Conservation (phyloP, 2,113 vertebrate genomes). For the Uria lomvia region DNA sequence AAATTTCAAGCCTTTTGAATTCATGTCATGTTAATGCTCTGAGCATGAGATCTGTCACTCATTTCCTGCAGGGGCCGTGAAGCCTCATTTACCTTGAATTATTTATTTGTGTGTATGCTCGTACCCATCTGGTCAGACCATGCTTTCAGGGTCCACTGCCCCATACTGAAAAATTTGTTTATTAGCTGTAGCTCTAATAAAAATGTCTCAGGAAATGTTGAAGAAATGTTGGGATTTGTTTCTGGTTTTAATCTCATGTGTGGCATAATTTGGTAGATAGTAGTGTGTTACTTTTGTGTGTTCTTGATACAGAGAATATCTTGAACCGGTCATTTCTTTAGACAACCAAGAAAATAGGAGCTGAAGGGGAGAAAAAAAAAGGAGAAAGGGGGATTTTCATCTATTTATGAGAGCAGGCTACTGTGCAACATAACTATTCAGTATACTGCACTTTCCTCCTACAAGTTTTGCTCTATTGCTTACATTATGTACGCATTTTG, state of each 20-base stretch:
- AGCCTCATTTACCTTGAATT: constrained; percentile 61
- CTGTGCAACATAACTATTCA: background rate
- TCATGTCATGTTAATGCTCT: constrained; percentile 53
- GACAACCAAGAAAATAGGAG: background rate
- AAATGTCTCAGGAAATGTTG: constrained; percentile 14
- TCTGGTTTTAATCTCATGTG: background rate
- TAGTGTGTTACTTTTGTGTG: background rate
- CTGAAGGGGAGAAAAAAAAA: background rate
- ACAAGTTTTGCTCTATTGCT: background rate
- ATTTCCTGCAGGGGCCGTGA: constrained; percentile 21
- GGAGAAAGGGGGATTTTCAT: background rate
- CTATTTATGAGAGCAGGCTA: background rate
- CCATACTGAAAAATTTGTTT: constrained; percentile 37
- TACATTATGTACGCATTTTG: background rate
- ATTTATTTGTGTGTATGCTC: constrained; percentile 64
- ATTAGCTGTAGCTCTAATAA: constrained; percentile 37
- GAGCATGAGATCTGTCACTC: constrained; percentile 47
- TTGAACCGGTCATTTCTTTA: background rate
- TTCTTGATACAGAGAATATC: background rate
- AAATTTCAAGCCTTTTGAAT: constrained; percentile 69
- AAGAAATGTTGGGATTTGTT: background rate
- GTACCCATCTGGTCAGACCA: constrained; percentile 41
- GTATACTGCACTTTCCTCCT: background rate
- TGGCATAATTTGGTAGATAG: background rate
- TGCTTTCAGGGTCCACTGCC: constrained; percentile 21